Evolutionary conservation across 2,888 invertebrate species (phyloP).

Genomic region (Drosophila lutescens): DNA sequence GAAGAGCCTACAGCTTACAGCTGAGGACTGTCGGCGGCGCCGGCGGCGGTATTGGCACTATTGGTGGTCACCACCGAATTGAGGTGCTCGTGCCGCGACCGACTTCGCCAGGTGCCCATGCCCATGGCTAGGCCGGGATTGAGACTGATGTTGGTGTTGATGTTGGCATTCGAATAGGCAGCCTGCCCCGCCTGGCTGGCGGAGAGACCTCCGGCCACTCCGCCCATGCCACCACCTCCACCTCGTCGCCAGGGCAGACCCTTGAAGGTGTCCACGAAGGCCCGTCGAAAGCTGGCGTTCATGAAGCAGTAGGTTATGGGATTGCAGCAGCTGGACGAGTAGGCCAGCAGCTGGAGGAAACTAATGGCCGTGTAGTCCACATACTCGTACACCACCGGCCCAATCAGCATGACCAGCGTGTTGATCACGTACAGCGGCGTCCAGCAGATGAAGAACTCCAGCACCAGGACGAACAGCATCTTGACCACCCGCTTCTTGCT

Average conservation of each 20-base stretch:
- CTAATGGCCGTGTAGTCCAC: constrained; percentile 90
- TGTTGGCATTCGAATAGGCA: constrained; percentile 1
- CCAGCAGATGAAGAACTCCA: constrained; percentile 97
- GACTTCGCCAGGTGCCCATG: constrained; percentile 53
- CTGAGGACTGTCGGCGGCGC: constrained; percentile 58
- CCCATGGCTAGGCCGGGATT: constrained; percentile 50
- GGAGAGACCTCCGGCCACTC: constrained; percentile 24
- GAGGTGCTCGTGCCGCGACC: constrained; percentile 59
- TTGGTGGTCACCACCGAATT: constrained; percentile 62
- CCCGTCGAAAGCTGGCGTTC: constrained; percentile 93
- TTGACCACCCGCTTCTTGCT: constrained; percentile 87
- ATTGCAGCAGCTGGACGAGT: constrained; percentile 93
- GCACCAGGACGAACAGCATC: constrained; percentile 95
- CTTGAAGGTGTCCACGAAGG: constrained; percentile 82
- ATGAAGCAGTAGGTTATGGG: constrained; percentile 97
- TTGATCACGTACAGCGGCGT: constrained; percentile 93
- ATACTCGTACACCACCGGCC: constrained; percentile 88
- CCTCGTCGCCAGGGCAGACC: constrained; percentile 59
- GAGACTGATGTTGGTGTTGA: constrained; percentile 5
- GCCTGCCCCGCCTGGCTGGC: constrained; percentile 52
- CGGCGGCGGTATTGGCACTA: constrained; percentile 18
- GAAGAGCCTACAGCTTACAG: constrained; percentile 37
- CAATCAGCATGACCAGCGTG: constrained; percentile 90
- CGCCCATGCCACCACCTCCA: neutral
- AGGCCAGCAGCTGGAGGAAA: constrained; percentile 90